phyloP scores from a whole-genome alignment of 2,797 vertebrate species.

The Onychomys torridus region DNA sequence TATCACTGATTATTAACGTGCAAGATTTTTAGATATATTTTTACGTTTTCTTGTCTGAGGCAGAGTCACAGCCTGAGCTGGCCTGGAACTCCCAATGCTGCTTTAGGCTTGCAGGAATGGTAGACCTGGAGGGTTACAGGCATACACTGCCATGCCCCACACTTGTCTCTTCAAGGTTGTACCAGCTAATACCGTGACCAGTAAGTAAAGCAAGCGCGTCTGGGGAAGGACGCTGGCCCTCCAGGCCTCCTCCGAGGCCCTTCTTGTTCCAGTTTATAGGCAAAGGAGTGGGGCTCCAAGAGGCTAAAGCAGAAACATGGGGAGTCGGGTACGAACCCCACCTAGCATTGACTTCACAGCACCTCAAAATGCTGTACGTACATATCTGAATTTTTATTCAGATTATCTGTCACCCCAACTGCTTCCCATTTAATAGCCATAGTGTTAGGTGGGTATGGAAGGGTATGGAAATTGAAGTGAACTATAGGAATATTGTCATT shows the following conservation, averaged over 20 bases:
- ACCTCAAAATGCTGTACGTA: not conserved
- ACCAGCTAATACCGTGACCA: not conserved
- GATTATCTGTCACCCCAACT: not conserved
- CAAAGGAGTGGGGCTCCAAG: conserved; percentile 56
- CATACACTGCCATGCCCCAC: too few relatives aligned
- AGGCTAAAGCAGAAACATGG: conserved; percentile 40
- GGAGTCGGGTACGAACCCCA: not conserved
- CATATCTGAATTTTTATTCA: conserved; percentile 57
- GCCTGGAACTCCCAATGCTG: not conserved
- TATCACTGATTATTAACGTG: not conserved
- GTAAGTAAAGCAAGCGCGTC: conserved; percentile 26
- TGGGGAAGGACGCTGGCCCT: conserved; percentile 68
- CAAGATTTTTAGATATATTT: not conserved
- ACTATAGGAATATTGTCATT: conserved; percentile 46
- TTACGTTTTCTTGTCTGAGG: not conserved
- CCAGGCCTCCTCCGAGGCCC: conserved; percentile 51
- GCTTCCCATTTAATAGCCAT: conserved; percentile 56
- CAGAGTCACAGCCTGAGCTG: not conserved
- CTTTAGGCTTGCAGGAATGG: too few relatives aligned
- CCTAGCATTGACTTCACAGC: conserved; percentile 27
- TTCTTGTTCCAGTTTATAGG: conserved; percentile 74
- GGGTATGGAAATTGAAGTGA: conserved; percentile 56
- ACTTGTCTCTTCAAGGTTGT: not conserved
- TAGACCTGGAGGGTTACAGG: not conserved
- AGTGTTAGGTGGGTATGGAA: not conserved